phyloP scores from a whole-genome alignment of 2,797 vertebrate genomes.

The Aeoliscus strigatus region DNA sequence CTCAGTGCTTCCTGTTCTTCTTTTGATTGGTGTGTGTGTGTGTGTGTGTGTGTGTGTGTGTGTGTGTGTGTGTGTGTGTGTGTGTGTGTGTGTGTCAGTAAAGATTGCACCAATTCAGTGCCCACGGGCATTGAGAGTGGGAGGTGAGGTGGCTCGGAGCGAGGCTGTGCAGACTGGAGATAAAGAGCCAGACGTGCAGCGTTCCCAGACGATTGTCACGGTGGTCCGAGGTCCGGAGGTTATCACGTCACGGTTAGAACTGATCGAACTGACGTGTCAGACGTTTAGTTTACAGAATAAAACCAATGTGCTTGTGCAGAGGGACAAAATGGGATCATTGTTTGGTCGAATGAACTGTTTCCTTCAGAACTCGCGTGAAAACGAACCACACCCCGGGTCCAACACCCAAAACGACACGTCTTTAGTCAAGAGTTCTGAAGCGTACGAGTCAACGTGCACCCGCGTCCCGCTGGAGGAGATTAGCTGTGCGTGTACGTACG shows the following conservation, averaged over 20 bases:
- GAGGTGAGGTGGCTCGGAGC: not conserved
- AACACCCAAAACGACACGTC: conserved; percentile 30
- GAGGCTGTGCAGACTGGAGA: conserved; percentile 25
- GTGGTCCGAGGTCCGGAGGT: conserved; percentile 34
- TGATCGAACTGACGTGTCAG: conserved; percentile 31
- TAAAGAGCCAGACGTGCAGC: conserved; percentile 28
- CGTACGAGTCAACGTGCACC: conserved; percentile 16
- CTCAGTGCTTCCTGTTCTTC: too few species aligned
- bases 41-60: conserved; percentile 11
- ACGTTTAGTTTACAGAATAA: conserved; percentile 20
- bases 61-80: conserved; percentile 4
- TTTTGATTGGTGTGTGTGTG: too few species aligned
- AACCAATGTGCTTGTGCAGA: conserved; percentile 11
- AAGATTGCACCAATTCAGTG: conserved; percentile 33
- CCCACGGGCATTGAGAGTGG: conserved; percentile 8
- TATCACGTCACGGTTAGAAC: conserved; percentile 44
- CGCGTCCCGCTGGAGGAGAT: conserved; percentile 18
- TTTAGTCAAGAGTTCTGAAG: conserved; percentile 19
- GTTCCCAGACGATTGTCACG: conserved; percentile 32
- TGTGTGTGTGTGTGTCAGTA: conserved; percentile 1
- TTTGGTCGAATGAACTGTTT: conserved; percentile 27
- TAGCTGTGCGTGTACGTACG: conserved; percentile 21
- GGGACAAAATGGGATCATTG: conserved; percentile 10
- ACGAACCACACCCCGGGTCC: conserved; percentile 28
- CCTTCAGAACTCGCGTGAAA: conserved; percentile 37